Evolutionary conservation across 2,888 invertebrate species (phyloP), one percentile per base, ranked within the genome.

Genomic region (Cheilosia variabilis): DNA sequence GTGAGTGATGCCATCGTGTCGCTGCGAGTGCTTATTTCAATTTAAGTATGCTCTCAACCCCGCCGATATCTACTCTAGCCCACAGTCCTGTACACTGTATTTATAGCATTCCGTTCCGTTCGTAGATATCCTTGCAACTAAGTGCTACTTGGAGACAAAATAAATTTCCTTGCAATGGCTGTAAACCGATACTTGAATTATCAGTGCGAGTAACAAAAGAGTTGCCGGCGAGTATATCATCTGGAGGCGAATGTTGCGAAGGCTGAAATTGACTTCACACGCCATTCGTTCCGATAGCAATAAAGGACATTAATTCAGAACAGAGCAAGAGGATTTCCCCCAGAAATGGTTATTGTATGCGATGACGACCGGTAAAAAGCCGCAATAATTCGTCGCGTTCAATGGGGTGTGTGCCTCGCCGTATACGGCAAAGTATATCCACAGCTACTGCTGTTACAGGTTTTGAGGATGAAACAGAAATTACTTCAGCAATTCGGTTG

Each of bases 291-390:
- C 34, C 52, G 13, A 53, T 13, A 45, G 73, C 78, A 78, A 83
- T 83, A 83, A 83, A 73, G 31, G 69, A 63, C 73, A 75, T 84
- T 79, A 63, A 69, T 63, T 73, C 72, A 83, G 78, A 82, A 82
- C 41, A 72, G 55, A 41, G 57, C 34, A 68, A 27, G 69, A 57
- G 58, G 55, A 78, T 55, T 63, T 77, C 37, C 34, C 31, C 17
- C 27, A 34, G 45, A 79, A 75, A 65, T 78, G 69, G 69, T 52
- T 75, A 75, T 84, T 84, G 47, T 71, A 79, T 75, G 75, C 57
- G 69, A 53, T 37, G 37, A 43, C 22, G 60, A 47, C 62, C 50
- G 68, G 72, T 62, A 47, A 45, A 72, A 73, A 68, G 63, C 62
- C 69, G 65, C 79, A 76, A 76, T 79, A 84, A 79, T 69, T 84